Evolutionary conservation across 1,140 invertebrate genomes (phyloP).

Genomic region (Aethina tumida): DNA sequence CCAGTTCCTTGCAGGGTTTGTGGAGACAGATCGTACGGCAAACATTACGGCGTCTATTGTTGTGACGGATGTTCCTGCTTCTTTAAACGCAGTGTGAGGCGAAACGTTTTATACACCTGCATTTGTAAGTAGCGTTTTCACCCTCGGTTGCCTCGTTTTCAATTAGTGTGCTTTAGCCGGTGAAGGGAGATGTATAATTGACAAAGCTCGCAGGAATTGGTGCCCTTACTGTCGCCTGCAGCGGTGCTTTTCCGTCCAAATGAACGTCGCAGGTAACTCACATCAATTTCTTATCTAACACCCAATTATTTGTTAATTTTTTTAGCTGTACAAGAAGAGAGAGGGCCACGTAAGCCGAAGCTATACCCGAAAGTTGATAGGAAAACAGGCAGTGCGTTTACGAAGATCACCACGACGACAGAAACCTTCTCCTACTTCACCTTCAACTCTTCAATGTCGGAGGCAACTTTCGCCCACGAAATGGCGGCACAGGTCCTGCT

Average conservation of each 20-base stretch:
- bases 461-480: constrained; percentile 24
- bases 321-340: constrained; percentile 67
- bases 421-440: constrained; percentile 4
- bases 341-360: constrained; percentile 55
- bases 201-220: constrained; percentile 79
- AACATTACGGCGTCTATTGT: constrained; percentile 78
- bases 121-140: constrained; percentile 65
- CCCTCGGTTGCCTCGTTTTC: constrained; percentile 8
- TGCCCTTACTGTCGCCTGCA: constrained; percentile 75
- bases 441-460: background rate
- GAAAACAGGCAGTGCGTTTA: background rate
- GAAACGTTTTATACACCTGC: constrained; percentile 60
- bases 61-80: constrained; percentile 87
- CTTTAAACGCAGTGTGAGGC: constrained; percentile 71
- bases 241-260: constrained; percentile 66
- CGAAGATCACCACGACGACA: constrained; percentile 6
- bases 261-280: constrained; percentile 62
- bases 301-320: constrained; percentile 9
- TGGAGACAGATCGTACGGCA: constrained; percentile 77
- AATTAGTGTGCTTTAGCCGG: constrained; percentile 43
- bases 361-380: background rate
- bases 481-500: constrained; percentile 44
- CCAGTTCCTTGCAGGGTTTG: constrained; percentile 67
- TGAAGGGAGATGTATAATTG: constrained; percentile 63
- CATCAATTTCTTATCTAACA: constrained; percentile 1